phyloP scores from a whole-genome alignment of 2,797 vertebrate species.

The Setipinna tenuifilis region DNA sequence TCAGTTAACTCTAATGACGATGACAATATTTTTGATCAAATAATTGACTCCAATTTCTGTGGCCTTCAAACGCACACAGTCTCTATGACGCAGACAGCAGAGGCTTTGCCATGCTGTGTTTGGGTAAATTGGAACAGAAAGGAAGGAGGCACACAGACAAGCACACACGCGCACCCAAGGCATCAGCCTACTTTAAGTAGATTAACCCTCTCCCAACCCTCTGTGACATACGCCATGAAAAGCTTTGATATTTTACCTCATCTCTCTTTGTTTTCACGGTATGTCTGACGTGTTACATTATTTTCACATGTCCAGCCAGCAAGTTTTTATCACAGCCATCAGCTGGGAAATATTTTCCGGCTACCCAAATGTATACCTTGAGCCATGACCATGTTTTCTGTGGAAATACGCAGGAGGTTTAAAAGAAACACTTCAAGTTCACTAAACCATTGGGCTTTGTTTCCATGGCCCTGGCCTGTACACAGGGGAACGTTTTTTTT shows the following conservation, averaged over 20 bases:
- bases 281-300: neutral
- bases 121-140: neutral
- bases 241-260: neutral
- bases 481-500: no score
- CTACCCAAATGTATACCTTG: neutral
- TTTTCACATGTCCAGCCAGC: neutral
- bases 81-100: neutral
- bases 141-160: neutral
- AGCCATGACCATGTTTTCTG: neutral
- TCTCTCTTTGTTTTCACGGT: neutral
- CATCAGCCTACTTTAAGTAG: neutral
- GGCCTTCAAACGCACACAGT: neutral
- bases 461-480: no score
- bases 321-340: neutral
- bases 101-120: neutral
- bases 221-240: no score
- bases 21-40: neutral
- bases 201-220: no score
- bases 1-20: neutral
- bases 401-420: no score
- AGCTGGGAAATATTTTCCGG: neutral
- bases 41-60: neutral
- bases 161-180: neutral
- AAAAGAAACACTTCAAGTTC: no score
- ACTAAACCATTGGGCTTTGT: no score